Evolutionary conservation across 2,113 vertebrate species (phyloP).

Genomic region (Rousettus leschenaultii): DNA sequence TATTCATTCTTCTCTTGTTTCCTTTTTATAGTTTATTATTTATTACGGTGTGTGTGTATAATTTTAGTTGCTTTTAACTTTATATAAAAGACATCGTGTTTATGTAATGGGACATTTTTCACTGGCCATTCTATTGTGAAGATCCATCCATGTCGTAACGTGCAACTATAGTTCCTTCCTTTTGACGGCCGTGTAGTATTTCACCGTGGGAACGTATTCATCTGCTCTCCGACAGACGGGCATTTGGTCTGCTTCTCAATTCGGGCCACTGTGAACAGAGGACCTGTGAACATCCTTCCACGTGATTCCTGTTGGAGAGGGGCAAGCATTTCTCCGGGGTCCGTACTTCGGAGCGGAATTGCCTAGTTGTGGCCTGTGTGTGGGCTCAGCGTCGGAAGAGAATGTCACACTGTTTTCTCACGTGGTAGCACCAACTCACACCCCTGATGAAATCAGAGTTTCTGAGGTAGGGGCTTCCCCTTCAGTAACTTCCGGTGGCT

Average conservation of each 20-base stretch:
- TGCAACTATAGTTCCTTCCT: not conserved
- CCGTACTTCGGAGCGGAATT: accelerated
- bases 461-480: not conserved
- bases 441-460: not conserved
- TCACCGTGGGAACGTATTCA: accelerated
- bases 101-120: not conserved
- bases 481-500: not conserved
- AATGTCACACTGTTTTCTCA: not conserved
- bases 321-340: not conserved
- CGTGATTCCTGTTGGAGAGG: too few species aligned
- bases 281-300: not conserved
- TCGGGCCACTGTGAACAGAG: too few species aligned
- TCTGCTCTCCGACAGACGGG: not conserved
- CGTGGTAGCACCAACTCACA: too few species aligned
- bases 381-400: not conserved
- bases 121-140: not conserved
- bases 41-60: not conserved
- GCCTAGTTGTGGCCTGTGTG: accelerated
- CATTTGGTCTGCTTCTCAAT: not conserved
- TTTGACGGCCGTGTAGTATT: not conserved
- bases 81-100: not conserved
- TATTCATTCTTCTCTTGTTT: not conserved
- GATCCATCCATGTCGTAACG: accelerated
- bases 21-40: not conserved
- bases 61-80: not conserved